Evolutionary conservation across 2,888 invertebrate species (phyloP).

Genomic region (Griposia aprilina): DNA sequence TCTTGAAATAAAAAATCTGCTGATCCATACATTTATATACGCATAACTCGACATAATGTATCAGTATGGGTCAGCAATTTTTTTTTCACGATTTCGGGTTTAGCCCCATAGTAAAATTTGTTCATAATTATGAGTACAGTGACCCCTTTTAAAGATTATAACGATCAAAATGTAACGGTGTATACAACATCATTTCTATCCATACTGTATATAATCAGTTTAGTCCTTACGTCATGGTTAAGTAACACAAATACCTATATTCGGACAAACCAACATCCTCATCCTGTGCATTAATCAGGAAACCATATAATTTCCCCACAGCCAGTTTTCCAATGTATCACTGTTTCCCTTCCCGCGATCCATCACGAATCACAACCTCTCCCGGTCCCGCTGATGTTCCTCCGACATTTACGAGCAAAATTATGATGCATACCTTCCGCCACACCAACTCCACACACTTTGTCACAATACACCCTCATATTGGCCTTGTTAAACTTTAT

Average conservation of each 20-base stretch:
- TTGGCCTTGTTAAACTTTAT: constrained; percentile 75
- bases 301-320: constrained; percentile 36
- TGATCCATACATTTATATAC: too few species aligned
- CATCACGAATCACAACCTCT: constrained; percentile 82
- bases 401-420: constrained; percentile 85
- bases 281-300: constrained; percentile 31
- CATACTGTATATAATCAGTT: background rate
- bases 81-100: too few species aligned
- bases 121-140: too few species aligned
- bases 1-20: too few species aligned
- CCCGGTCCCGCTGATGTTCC: constrained; percentile 73
- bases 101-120: too few species aligned
- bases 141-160: too few species aligned
- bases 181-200: background rate
- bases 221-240: background rate
- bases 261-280: background rate
- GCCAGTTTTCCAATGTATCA: constrained; percentile 53
- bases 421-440: constrained; percentile 87
- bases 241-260: background rate
- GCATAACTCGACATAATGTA: too few species aligned
- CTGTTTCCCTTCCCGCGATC: constrained; percentile 76
- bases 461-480: constrained; percentile 73
- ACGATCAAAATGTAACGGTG: too few species aligned
- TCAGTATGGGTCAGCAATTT: too few species aligned
- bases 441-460: constrained; percentile 73